Evolutionary conservation across 2,888 invertebrate species (phyloP), one percentile per base, ranked within the genome.

Genomic region (Piscicola geometra): DNA sequence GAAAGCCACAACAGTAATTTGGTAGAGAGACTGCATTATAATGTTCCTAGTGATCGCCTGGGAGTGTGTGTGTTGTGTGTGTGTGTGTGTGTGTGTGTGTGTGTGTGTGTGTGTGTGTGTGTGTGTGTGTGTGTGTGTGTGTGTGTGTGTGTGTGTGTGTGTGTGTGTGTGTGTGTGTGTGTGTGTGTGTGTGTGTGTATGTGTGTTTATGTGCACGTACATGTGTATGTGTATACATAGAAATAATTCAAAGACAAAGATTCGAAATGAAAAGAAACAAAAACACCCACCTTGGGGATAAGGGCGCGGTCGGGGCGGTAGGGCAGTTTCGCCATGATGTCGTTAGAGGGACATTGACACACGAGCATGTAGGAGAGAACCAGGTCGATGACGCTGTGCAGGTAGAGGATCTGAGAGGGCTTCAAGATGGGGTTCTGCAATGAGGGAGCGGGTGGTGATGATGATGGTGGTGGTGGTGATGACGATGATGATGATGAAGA

Each of bases 381-480:
- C 15, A 25, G 25, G 12, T 56, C 60, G 9, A 56, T 56, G n/a
- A 56, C 5, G n/a, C 15, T 15, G 25, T 56, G 21, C 15, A 25
- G 5, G 60, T 15, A 56, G 60, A 56, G 60, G 21, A 56, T 18
- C n/a, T 56, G 60, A 25, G n/a, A 9, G 3, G 60, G 60, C 60
- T 56, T 56, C 60, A 56, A 18, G n/a, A 56, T 56, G 21, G n/a
- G 60, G 60, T 25, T 56, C 60, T 56, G 60, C n/a, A 21, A 21
- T 5, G 60, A 56, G n/a, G 21, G 60, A 25, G 50, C 9, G 50
- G 64, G 30, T 64, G 64, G 21, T 64, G 64, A 28, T 64, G 64
- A 28, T 64, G 64, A 30, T 30, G 28, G 64, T 64, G 64, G 64
- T 64, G 64, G 64, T 64, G 64, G 64, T 64, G 64, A 64, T 64